phyloP scores from a whole-genome alignment of 64 coral and sea anemone genomes.

The Stylophora pistillata region DNA sequence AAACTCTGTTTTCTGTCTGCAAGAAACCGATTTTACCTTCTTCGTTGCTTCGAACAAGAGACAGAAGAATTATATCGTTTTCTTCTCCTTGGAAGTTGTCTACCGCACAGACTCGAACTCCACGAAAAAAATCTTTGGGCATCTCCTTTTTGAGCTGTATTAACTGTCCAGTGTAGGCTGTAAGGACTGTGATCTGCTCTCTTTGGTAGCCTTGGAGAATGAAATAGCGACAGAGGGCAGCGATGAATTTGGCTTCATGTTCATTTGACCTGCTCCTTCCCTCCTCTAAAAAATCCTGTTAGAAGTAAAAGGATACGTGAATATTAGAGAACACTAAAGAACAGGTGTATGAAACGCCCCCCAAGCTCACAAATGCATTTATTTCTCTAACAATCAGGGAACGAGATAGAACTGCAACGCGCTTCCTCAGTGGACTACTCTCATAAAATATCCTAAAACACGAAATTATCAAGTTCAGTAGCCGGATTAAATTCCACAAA shows the following conservation, averaged over 20 bases:
- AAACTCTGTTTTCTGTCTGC: constrained; percentile 75
- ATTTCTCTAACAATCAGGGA: too few species aligned
- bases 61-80: constrained; percentile 93
- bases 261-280: constrained; percentile 83
- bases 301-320: not conserved
- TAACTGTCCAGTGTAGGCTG: constrained; percentile 96
- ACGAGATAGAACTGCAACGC: too few species aligned
- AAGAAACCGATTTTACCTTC: constrained; percentile 95
- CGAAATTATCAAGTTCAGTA: too few species aligned
- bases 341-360: not conserved
- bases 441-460: too few species aligned
- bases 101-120: constrained; percentile 84
- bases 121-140: constrained; percentile 80
- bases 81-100: constrained; percentile 98
- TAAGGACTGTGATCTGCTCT: constrained; percentile 83
- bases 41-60: constrained; percentile 93
- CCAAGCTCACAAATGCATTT: not conserved
- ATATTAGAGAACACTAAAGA: not conserved
- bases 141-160: constrained; percentile 77
- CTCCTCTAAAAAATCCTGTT: constrained; percentile 81
- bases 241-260: constrained; percentile 89
- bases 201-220: constrained; percentile 92
- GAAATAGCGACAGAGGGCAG: constrained; percentile 86
- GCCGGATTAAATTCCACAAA: too few species aligned
- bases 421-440: too few species aligned